Evolutionary conservation across 2,797 vertebrate species (phyloP), one percentile per base, ranked within the genome.

Genomic region (Enteromius paludinosus): DNA sequence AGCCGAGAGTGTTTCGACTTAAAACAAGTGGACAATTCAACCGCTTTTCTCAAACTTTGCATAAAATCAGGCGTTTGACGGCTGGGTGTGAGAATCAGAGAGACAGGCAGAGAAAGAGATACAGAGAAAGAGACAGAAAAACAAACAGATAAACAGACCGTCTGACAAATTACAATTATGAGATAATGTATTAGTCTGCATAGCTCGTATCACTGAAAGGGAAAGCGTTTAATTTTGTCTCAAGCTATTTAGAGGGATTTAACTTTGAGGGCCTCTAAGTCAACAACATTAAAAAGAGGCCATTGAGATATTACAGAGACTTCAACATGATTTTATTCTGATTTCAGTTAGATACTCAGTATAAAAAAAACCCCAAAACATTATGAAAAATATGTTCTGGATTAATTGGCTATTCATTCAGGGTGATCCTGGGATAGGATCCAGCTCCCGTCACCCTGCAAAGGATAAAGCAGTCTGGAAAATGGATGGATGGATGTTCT

Each of bases 11-110:
- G 87, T 89, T 92, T 87, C 20, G 77, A 81, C 82, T 82, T 89
- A 83, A 91, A 92, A 93, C 91, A 91, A 94, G 90, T 80, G 85
- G 87, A 93, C 91, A 64, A 90, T 90, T 93, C 88, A 91, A 84
- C 41, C 1, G 23, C 73, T 86, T 88, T 87, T 76, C 71, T 87
- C 86, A 91, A 91, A 81, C 79, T 89, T 92, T 92, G 89, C 86
- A 77, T 87, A 81, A 91, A 92, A 91, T 90, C 88, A 86, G 84
- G 43, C 28, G 75, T 54, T 68, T 85, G 85, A 87, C 73, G 84
- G 88, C 1, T 64, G 75, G 10, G 82, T 83, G 85, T 77, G 78
- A 89, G 90, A 91, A 84, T 89, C 90, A 89, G 90, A 85, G 54
- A 76, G 49, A 61, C 64, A 77, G 14, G 56, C 23, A 18, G 12